phyloP scores from a whole-genome alignment of 1,140 invertebrate species.

The Galleria mellonella region DNA sequence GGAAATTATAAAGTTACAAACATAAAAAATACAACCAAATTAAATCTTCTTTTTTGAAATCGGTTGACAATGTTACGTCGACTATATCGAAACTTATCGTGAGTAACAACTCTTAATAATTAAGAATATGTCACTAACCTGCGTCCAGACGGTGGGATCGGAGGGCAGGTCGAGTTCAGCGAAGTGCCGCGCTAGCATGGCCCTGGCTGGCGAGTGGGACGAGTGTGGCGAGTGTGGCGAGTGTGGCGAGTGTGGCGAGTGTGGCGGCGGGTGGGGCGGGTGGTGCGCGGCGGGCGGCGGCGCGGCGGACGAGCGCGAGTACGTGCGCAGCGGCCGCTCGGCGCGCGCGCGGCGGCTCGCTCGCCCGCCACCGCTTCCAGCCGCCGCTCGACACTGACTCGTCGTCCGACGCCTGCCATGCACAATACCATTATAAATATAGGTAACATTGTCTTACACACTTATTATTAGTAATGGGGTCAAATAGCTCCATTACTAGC shows the following conservation, averaged over 20 bases:
- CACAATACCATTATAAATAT: too few species aligned
- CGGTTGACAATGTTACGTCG: too few species aligned
- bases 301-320: constrained; percentile 4
- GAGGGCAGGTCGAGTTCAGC: constrained; percentile 28
- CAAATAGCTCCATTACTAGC: too few species aligned
- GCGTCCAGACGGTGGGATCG: constrained; percentile 34
- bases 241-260: constrained; percentile 11
- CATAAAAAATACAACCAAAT: too few species aligned
- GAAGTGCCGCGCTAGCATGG: constrained; percentile 20
- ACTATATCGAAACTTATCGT: too few species aligned
- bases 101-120: too few species aligned
- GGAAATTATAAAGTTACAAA: too few species aligned
- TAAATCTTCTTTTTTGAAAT: too few species aligned
- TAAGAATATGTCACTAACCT: constrained; percentile 14
- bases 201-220: background rate
- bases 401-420: constrained; percentile 40
- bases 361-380: constrained; percentile 36
- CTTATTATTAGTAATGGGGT: too few species aligned
- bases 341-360: background rate
- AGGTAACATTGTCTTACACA: too few species aligned
- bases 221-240: background rate
- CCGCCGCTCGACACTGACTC: constrained; percentile 42
- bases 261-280: constrained; percentile 8
- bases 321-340: constrained; percentile 5
- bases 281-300: constrained; percentile 2